Base-by-base conservation (phyloP, 2,113 vertebrate genomes). In the Neotragus pygmaeus region DNA sequence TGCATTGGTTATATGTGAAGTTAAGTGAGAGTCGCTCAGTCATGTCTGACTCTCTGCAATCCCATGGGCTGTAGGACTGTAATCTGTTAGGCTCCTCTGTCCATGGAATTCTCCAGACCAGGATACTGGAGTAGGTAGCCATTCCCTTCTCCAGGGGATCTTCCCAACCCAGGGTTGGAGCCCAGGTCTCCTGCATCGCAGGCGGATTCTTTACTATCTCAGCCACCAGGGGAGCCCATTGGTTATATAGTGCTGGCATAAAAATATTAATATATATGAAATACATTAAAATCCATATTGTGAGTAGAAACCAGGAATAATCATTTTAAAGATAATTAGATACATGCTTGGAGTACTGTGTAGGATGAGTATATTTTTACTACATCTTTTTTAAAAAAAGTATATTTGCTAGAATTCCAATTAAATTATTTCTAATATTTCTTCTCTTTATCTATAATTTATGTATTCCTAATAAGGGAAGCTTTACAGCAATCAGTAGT, bases 251-350 rank as follows among this genome's bases (percentile, higher is more conserved):
- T 47, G 15, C 3, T 93, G 21, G 86, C 15, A 23, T 70, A 77
- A 91, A 58, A 87, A 70, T 70, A 92, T 25, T 43, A 53, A 43
- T 36, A 25, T 27, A 43, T 88, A 19, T 73, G 11, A 89, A 88
- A 84, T 70, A 47, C 17, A 30, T 58, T 66, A 47, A 90, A 88
- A 51, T 82, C 15, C 9, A 8, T n/a, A 51, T 25, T 92, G 12
- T 80, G 45, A 95, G 4, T 45, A 83, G 51, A 92, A 83, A 57
- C 3, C 5, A 21, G 16, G 73, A 94, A 90, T 66, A n/a, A 95
- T 82, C 12, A 21, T 70, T 77, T 73, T 57, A 73, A 6, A 83
- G 47, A 47, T 60, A 25, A 51, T 84, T 66, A 83, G 33, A 80
- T 53, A 57, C 12, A 47, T 3, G 30, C 16, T 86, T 86, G 6